These are phyloP conservation scores for Pristionchus mayeri DNA, from an alignment of 2,888 invertebrate species.

Conservation along the genomic window DNA sequence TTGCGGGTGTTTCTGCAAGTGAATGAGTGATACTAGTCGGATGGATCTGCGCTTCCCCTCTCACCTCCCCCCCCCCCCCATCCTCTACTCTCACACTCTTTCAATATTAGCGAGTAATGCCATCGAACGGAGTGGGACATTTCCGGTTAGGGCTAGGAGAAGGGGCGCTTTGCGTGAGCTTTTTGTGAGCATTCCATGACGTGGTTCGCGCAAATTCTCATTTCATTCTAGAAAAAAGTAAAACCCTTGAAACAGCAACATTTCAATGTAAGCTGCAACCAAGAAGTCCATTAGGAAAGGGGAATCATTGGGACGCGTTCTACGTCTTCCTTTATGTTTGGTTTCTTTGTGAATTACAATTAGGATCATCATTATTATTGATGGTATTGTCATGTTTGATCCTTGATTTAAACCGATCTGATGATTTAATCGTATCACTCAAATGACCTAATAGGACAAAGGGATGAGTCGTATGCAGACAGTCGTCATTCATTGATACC, in stretches of 20 bases:
- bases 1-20: too few species aligned
- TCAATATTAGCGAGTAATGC: constrained; percentile 36
- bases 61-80: not conserved
- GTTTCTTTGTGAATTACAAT: too few species aligned
- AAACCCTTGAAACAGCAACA: too few species aligned
- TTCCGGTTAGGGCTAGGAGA: constrained; percentile 33
- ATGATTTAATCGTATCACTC: too few species aligned
- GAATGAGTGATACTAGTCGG: constrained; percentile 1
- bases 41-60: not conserved
- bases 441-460: constrained; percentile 14
- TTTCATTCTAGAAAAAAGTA: too few species aligned
- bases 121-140: not conserved
- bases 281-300: too few species aligned
- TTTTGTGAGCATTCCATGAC: constrained; percentile 17
- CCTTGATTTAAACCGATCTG: not conserved
- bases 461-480: constrained; percentile 3
- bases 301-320: too few species aligned
- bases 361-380: too few species aligned
- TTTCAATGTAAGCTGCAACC: too few species aligned
- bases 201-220: not conserved
- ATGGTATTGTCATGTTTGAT: too few species aligned
- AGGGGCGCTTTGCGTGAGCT: not conserved
- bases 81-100: too few species aligned
- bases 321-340: too few species aligned
- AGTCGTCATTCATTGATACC: not conserved